These are phyloP conservation scores for Melinaea marsaeus DNA, from an alignment of 2,888 invertebrate species.

Conservation along the genomic window DNA sequence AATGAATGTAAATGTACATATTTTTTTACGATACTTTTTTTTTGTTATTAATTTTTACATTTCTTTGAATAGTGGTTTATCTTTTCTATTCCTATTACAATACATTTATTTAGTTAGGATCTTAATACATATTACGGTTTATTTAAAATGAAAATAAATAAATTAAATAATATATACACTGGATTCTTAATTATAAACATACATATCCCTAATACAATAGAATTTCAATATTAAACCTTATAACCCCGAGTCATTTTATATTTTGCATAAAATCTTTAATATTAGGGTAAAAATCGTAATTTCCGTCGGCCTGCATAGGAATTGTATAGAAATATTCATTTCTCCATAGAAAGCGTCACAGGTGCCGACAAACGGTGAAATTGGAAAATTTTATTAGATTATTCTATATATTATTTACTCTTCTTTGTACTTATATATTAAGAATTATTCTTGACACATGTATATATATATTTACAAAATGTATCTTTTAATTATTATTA, in stretches of 20 bases:
- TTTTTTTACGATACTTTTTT: too few species aligned
- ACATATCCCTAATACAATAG: too few species aligned
- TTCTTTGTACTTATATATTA: slow-evolving; percentile 11
- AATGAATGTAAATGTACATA: too few species aligned
- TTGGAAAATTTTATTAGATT: slow-evolving; percentile 44
- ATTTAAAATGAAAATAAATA: too few species aligned
- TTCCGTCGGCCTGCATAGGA: slow-evolving; percentile 27
- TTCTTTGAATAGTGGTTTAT: too few species aligned
- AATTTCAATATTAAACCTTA: too few species aligned
- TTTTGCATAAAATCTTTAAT: slow-evolving; percentile 25
- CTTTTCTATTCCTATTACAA: too few species aligned
- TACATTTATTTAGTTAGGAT: too few species aligned
- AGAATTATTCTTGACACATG: background rate
- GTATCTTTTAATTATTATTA: background rate
- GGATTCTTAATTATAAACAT: too few species aligned
- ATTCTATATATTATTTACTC: slow-evolving; percentile 35
- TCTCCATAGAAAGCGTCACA: slow-evolving; percentile 36
- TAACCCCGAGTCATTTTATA: background rate
- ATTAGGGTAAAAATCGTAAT: slow-evolving; percentile 40
- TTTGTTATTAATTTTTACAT: too few species aligned
- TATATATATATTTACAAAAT: background rate
- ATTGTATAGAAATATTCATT: slow-evolving; percentile 42
- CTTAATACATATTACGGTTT: too few species aligned
- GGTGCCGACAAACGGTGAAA: slow-evolving; percentile 42
- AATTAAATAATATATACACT: too few species aligned